Base-by-base conservation (phyloP, 2,113 vertebrate genomes). In the Rhegmatorhina hoffmannsi region DNA sequence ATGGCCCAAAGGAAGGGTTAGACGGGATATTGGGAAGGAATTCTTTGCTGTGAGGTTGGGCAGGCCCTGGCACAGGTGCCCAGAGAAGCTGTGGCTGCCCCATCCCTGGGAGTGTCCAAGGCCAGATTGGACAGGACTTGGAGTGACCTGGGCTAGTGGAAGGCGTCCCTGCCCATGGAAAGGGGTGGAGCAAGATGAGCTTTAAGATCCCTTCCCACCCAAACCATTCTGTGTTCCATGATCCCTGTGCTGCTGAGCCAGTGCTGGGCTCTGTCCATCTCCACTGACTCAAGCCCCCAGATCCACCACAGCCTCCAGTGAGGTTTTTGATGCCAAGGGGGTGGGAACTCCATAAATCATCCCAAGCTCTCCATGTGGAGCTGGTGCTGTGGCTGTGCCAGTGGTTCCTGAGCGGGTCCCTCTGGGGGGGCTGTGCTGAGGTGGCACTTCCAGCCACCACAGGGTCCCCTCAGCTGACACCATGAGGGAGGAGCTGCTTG, bases 21-120 rank as follows among this genome's bases (percentile, higher is more conserved):
- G 15, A 5, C 46, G 46, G 52, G 24, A 75, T 20, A 40, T 1
- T 60, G 46, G 46, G 19, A 47, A 25, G 17, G 19, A 31, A 40
- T 40, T 28, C 0, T 0, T 50, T 0, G 0, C 38, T 60, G 10
- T 17, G 28, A 31, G 11, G 11, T 7, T 33, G 25, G 1, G 0
- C 3, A 74, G 2, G 13, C 23, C 23, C 33, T 20, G 69, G 36
- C 4, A 46, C 2, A 53, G 7, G 0, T n/a, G 6, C 7, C 3
- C 46, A 75, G 19, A n/a, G 33, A 0, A 67, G 13, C 28, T 60
- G 46, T 25, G 68, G 7, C 31, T 73, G 14, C 2, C 5, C 46
- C 60, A 53, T 38, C 28, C 46, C 46, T 46, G 46, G 26, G 4
- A 46, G 6, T 29, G 38, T 24, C 46, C 60, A 16, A 40, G n/a